Evolutionary conservation across 2,888 invertebrate genomes (phyloP).

Genomic region (Ornithoptera priamus): DNA sequence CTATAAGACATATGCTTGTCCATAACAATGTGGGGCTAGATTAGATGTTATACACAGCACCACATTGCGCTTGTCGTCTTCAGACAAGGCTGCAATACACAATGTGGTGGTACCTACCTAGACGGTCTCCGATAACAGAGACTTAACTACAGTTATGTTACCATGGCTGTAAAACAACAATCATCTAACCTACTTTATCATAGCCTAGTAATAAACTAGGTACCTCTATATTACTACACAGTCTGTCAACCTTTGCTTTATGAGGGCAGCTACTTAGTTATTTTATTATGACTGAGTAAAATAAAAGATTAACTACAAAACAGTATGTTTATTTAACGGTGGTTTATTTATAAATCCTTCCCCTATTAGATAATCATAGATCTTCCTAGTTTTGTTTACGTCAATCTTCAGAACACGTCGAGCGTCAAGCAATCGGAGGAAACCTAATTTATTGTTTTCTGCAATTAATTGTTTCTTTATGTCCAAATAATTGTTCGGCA

Average conservation of each 20-base stretch:
- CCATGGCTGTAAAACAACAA: too few species aligned
- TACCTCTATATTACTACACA: neutral
- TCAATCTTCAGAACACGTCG: constrained; percentile 93
- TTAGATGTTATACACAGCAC: too few species aligned
- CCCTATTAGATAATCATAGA: constrained; percentile 87
- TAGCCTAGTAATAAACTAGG: too few species aligned
- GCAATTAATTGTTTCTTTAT: constrained; percentile 86
- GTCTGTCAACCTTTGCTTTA: neutral
- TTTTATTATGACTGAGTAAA: neutral
- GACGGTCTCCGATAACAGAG: too few species aligned
- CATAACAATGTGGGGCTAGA: too few species aligned
- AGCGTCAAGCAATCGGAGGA: constrained; percentile 89
- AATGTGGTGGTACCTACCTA: too few species aligned
- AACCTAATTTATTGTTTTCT: constrained; percentile 88
- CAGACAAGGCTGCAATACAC: too few species aligned
- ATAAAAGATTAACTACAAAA: constrained; percentile 3
- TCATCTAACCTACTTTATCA: too few species aligned
- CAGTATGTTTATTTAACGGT: constrained; percentile 9
- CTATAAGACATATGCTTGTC: too few species aligned
- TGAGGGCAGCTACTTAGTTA: neutral
- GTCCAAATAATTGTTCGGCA: constrained; percentile 89
- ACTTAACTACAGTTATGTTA: too few species aligned
- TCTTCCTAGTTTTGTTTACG: constrained; percentile 94
- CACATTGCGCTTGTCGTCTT: too few species aligned
- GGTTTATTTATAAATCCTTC: constrained; percentile 86